Percentiles rank a stretch among this genome's conserved stretches.
phyloP scores from a whole-genome alignment of 92 coral and sea anemone species.

The Meandrina meandrites region DNA sequence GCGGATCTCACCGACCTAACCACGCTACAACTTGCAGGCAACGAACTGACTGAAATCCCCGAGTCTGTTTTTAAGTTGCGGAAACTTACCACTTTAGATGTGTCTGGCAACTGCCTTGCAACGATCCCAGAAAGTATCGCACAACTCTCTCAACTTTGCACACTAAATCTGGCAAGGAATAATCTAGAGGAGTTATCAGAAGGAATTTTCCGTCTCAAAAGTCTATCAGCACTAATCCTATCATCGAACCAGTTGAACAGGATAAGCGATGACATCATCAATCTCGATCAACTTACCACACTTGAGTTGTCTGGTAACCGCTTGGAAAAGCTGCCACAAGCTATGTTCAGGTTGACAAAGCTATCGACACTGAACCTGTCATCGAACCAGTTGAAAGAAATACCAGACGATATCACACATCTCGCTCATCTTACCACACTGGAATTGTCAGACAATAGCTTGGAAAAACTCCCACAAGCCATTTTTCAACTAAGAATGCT shows the following conservation, averaged over 20 bases:
- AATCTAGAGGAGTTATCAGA: not conserved
- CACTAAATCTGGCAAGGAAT: not conserved
- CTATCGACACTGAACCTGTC: not conserved
- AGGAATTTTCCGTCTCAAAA: not conserved
- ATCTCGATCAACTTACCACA: not conserved
- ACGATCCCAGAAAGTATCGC: not conserved
- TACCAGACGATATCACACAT: not conserved
- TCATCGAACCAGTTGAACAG: not conserved
- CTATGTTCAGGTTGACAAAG: not conserved
- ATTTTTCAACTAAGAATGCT: not conserved
- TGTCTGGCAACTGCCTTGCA: not conserved
- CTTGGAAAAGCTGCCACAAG: not conserved
- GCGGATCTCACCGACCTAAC: conserved; percentile 2
- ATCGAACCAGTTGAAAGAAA: not conserved
- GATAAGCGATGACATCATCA: not conserved
- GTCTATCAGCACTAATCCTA: not conserved
- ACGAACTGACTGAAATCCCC: conserved; percentile 2
- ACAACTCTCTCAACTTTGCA: not conserved
- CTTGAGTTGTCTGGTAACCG: not conserved
- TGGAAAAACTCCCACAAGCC: not conserved
- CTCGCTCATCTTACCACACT: not conserved
- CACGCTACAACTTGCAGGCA: not conserved
- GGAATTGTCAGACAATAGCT: not conserved
- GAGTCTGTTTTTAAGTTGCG: not conserved
- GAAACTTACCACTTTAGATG: not conserved